Percentiles rank a stretch among this genome's conserved stretches.
phyloP scores from a whole-genome alignment of 2,888 invertebrate genomes.

The Thymelicus acteon region DNA sequence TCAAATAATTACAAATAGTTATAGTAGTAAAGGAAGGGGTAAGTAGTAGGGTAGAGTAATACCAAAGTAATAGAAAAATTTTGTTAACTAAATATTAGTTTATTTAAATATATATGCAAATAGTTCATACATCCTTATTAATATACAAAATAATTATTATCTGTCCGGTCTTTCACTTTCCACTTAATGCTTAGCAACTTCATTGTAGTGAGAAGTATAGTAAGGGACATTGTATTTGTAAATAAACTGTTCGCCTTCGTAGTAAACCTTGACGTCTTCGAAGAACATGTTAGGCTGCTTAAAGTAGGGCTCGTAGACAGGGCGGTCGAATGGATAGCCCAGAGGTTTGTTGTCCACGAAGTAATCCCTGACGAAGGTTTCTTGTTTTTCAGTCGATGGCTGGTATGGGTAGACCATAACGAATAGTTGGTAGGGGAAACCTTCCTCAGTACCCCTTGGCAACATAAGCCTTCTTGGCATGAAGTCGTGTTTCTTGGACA shows the following conservation, averaged over 20 bases:
- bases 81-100: no score
- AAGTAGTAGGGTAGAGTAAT: no score
- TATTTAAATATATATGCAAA: slow-evolving; percentile 5
- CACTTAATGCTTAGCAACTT: slow-evolving; percentile 54
- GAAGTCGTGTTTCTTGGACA: slow-evolving; percentile 82
- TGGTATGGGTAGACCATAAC: slow-evolving; percentile 85
- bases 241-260: slow-evolving; percentile 68
- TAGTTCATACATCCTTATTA: background rate
- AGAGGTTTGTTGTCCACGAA: slow-evolving; percentile 79
- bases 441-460: slow-evolving; percentile 88
- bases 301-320: slow-evolving; percentile 71
- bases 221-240: slow-evolving; percentile 59
- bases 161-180: slow-evolving; percentile 40
- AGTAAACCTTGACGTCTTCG: slow-evolving; percentile 84
- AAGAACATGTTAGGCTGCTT: slow-evolving; percentile 85
- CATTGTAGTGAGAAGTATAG: slow-evolving; percentile 50
- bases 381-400: slow-evolving; percentile 62
- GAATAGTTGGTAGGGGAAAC: slow-evolving; percentile 87
- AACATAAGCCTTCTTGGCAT: slow-evolving; percentile 89
- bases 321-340: slow-evolving; percentile 86
- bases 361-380: slow-evolving; percentile 55
- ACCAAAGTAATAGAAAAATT: no score
- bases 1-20: no score
- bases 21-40: no score
- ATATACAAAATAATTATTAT: slow-evolving; percentile 4